phyloP scores from a whole-genome alignment of 2,113 vertebrate genomes.

The Paramisgurnus dabryanus region DNA sequence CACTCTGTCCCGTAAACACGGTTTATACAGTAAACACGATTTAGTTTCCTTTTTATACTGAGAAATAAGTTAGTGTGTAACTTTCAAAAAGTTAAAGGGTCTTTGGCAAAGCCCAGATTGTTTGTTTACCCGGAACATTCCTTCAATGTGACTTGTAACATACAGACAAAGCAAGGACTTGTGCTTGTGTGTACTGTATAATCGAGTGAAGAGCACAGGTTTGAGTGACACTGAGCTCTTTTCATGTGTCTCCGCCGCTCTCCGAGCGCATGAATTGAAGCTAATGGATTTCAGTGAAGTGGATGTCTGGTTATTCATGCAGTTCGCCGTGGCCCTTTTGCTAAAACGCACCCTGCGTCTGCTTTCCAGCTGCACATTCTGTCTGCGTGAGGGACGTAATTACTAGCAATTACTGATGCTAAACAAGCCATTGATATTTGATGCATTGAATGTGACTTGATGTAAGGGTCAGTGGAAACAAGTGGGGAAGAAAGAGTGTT shows the following conservation, averaged over 20 bases:
- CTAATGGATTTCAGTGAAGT: slow-evolving; percentile 15
- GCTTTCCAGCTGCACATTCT: not conserved
- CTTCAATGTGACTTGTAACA: no score
- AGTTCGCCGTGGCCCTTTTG: not conserved
- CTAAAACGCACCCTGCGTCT: not conserved
- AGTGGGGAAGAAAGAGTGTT: not conserved
- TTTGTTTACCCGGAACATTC: no score
- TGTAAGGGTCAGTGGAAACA: not conserved
- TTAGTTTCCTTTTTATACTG: no score
- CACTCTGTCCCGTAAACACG: no score
- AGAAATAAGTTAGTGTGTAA: no score
- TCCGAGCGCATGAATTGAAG: slow-evolving; percentile 13
- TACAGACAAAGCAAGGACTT: not conserved
- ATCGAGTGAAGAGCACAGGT: not conserved
- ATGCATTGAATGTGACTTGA: not conserved
- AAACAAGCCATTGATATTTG: not conserved
- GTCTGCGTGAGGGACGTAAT: slow-evolving; percentile 12
- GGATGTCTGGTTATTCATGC: not conserved
- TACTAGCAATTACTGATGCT: slow-evolving; percentile 30
- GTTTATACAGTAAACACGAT: no score
- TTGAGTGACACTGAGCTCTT: not conserved
- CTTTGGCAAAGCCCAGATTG: no score
- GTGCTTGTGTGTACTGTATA: not conserved
- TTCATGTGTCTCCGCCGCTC: not conserved
- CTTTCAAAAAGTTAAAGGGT: no score